These are phyloP conservation scores for Seriola dumerili DNA, from an alignment of 2,113 vertebrate genomes.

Conservation along the genomic window DNA sequence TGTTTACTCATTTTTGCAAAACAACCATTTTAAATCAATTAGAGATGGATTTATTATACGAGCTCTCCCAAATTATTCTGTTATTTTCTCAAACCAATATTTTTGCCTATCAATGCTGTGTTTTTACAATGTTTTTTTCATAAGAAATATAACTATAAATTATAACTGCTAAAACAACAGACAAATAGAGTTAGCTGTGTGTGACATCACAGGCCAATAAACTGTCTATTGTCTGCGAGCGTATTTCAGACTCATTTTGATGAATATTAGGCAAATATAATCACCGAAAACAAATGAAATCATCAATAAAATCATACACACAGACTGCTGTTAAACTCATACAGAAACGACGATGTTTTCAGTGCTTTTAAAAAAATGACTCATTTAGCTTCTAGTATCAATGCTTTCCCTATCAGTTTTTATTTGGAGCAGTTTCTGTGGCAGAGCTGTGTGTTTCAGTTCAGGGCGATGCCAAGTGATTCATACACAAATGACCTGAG, in stretches of 20 bases:
- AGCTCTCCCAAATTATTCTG: slow-evolving; percentile 50
- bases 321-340: slow-evolving; percentile 20
- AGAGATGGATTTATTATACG: slow-evolving; percentile 63
- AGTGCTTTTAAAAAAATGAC: slow-evolving; percentile 33
- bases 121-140: slow-evolving; percentile 22
- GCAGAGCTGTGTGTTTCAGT: slow-evolving; percentile 57
- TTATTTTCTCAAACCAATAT: slow-evolving; percentile 38
- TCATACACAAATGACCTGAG: slow-evolving; percentile 84
- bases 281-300: slow-evolving; percentile 30
- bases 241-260: slow-evolving; percentile 30
- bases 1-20: slow-evolving; percentile 70
- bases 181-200: slow-evolving; percentile 9
- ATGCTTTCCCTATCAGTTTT: slow-evolving; percentile 34
- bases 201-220: slow-evolving; percentile 27
- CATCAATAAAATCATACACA: slow-evolving; percentile 10
- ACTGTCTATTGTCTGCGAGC: slow-evolving; percentile 20
- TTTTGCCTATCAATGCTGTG: slow-evolving; percentile 32
- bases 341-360: slow-evolving; percentile 28
- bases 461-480: slow-evolving; percentile 69
- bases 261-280: slow-evolving; percentile 12
- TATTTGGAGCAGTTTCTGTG: slow-evolving; percentile 42
- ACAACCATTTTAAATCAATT: slow-evolving; percentile 67
- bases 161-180: not conserved
- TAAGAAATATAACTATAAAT: too few species aligned
- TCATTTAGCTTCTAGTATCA: slow-evolving; percentile 29